Evolutionary conservation across 2,888 invertebrate species (phyloP).

Genomic region (Meteorus colon): DNA sequence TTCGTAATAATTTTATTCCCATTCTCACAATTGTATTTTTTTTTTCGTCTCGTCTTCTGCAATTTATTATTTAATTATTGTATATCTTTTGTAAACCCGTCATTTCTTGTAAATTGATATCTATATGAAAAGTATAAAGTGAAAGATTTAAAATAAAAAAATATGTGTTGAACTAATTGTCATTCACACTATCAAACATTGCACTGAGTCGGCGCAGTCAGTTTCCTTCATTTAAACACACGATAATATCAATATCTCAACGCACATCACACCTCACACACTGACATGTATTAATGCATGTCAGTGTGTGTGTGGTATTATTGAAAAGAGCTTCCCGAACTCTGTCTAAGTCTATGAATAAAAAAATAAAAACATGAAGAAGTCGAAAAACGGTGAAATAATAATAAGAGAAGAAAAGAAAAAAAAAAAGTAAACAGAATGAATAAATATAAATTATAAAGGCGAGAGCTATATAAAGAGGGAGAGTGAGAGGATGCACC

Average conservation of each 20-base stretch:
- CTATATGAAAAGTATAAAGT: background rate
- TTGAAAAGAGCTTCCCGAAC: slow-evolving; percentile 30
- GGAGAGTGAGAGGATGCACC: slow-evolving; percentile 41
- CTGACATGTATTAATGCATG: background rate
- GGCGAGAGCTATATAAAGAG: slow-evolving; percentile 2
- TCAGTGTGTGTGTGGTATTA: background rate
- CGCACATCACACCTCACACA: background rate
- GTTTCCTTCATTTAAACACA: slow-evolving; percentile 18
- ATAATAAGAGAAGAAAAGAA: background rate
- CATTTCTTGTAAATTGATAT: background rate
- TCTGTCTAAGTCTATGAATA: background rate
- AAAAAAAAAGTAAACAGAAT: background rate
- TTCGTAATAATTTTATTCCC: background rate
- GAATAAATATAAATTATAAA: background rate
- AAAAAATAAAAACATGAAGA: background rate
- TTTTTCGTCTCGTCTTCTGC: background rate
- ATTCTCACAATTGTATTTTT: background rate
- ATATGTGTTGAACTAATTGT: slow-evolving; percentile 38
- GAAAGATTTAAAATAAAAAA: slow-evolving; percentile 34
- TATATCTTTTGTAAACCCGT: background rate
- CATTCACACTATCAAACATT: slow-evolving; percentile 29
- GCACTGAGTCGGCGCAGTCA: background rate
- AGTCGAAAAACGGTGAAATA: background rate
- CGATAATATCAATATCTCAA: background rate
- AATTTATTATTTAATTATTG: background rate